Base-by-base conservation (phyloP, 2,797 vertebrate species). In the Serranus cabrilla region DNA sequence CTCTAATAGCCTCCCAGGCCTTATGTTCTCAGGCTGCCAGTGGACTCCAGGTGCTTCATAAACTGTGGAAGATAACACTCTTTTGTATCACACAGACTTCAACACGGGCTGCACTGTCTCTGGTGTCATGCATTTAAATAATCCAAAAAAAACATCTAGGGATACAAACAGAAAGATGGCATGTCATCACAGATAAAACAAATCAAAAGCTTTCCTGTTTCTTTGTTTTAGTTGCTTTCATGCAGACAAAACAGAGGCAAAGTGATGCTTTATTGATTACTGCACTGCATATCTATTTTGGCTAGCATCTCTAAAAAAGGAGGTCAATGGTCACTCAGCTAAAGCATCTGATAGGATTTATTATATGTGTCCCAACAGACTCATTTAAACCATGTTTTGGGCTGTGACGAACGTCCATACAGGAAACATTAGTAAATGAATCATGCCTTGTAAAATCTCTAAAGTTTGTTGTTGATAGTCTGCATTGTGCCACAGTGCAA, bases 1-100 rank as follows among this genome's bases (percentile, higher is more conserved):
- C 76, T 82, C 78, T 88, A 83, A 89, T 78, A 75, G 77, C 81
- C 79, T 81, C 12, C 45, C 3, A 25, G 79, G 51, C 77, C 77
- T 81, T 49, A 47, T 77, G 66, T 72, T 69, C 50, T 77, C 50
- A 55, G 68, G 46, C 57, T 62, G 69, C 66, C 25, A 14, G 31
- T 76, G 57, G 39, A 65, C 67, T 73, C 34, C 42, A 68, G 42
- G 11, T 60, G 68, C 67, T 83, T 80, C 58, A 81, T 57, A 51
- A 52, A 67, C 71, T 68, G 52, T 10, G 23, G 20, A 62, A 31
- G 69, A 50, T 18, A 55, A 43, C 45, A 51, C 45, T 71, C 21
- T 58, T 76, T 71, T 69, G 47, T 49, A 57, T 58, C 18, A 3
- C 49, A 50, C 65, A 39, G 43, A 71, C 27, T 40, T 78, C 71